Conservation (phyloP, 1,140 invertebrate genomes). For the Linepithema humile region DNA sequence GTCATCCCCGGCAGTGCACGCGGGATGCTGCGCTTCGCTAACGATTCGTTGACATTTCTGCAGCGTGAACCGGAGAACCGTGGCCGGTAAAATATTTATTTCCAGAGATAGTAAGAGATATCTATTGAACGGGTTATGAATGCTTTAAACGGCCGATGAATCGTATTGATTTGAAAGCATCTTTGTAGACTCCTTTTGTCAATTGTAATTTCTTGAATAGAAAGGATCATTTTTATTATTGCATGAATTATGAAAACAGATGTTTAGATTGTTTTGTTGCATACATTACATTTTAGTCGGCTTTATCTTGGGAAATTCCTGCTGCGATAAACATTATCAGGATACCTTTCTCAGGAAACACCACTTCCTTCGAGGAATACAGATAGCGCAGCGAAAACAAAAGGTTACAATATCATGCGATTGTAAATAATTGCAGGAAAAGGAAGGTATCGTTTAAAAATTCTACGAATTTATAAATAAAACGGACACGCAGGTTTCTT, state of each 20-base stretch:
- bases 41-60: conserved; percentile 35
- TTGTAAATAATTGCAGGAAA: not conserved
- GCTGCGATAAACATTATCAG: conserved; percentile 47
- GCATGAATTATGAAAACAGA: not conserved
- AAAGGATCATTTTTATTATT: not conserved
- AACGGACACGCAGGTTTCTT: not conserved
- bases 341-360: conserved; percentile 46
- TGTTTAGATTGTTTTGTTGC: not conserved
- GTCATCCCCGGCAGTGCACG: not conserved
- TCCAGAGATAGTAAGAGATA: not conserved
- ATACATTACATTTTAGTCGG: conserved; percentile 35
- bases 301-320: conserved; percentile 27
- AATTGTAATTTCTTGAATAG: not conserved
- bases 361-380: conserved; percentile 6
- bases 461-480: not conserved
- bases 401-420: not conserved
- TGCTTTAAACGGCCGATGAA: not conserved
- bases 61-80: not conserved
- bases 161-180: not conserved
- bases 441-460: not conserved
- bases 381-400: not conserved
- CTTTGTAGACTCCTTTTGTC: not conserved
- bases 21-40: conserved; percentile 2
- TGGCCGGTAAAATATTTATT: not conserved
- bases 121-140: not conserved